phyloP scores from a whole-genome alignment of 2,888 invertebrate genomes.

The Diaprepes abbreviatus region DNA sequence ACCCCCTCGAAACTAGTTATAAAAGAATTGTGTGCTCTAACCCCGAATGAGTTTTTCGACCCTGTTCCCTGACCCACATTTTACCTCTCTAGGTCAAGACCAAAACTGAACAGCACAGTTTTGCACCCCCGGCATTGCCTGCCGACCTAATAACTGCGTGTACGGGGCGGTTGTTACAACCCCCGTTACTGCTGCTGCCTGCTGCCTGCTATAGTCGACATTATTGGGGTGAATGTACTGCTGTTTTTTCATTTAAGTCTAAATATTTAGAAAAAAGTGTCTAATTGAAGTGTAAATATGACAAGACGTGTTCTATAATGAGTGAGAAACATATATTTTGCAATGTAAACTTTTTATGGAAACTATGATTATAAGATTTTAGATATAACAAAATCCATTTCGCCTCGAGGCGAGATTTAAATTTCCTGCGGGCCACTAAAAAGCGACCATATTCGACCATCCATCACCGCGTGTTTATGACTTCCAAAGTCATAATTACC shows the following conservation, averaged over 20 bases:
- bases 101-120: slow-evolving; percentile 43
- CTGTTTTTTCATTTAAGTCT: not conserved
- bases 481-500: slow-evolving; percentile 41
- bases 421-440: slow-evolving; percentile 9
- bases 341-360: no score
- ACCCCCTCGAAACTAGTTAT: slow-evolving; percentile 3
- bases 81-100: slow-evolving; percentile 48
- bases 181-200: slow-evolving; percentile 3
- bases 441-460: slow-evolving; percentile 15
- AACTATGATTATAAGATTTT: no score
- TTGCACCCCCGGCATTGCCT: slow-evolving; percentile 39
- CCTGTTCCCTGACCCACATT: slow-evolving; percentile 46
- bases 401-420: no score
- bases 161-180: slow-evolving; percentile 41
- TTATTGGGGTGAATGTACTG: slow-evolving; percentile 3
- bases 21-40: slow-evolving; percentile 4
- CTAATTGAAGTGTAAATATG: no score
- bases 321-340: no score
- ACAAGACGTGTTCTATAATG: no score
- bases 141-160: slow-evolving; percentile 46
- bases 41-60: slow-evolving; percentile 48
- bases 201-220: slow-evolving; percentile 8
- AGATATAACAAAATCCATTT: no score
- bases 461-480: slow-evolving; percentile 35
- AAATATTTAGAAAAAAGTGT: no score